Percentiles rank a stretch among this genome's conserved stretches.
Evolutionary conservation across 2,888 invertebrate species (phyloP).

Genomic region (Eurytoma adleriae): DNA sequence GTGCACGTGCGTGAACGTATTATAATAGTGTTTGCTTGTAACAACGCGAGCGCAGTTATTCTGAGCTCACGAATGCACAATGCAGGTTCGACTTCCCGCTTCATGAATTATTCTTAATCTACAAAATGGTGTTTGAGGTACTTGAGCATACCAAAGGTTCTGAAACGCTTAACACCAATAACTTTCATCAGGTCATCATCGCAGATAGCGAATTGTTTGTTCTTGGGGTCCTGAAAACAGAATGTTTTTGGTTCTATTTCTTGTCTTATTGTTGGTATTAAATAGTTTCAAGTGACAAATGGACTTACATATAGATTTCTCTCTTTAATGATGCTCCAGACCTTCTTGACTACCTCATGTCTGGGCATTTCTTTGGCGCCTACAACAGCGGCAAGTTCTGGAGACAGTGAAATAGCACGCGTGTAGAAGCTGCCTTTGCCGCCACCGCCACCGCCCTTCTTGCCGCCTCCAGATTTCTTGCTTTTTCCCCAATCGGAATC

Average conservation of each 20-base stretch:
- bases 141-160: slow-evolving; percentile 98
- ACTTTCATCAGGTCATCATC: slow-evolving; percentile 93
- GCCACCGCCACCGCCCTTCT: slow-evolving; percentile 80
- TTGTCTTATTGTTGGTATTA: neutral
- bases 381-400: slow-evolving; percentile 89
- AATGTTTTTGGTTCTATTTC: slow-evolving; percentile 33
- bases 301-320: slow-evolving; percentile 84
- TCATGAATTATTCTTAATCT: slow-evolving; percentile 75
- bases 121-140: slow-evolving; percentile 94
- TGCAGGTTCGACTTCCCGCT: too few relatives aligned
- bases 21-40: too few relatives aligned
- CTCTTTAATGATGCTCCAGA: slow-evolving; percentile 94
- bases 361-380: slow-evolving; percentile 90
- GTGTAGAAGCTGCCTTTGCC: slow-evolving; percentile 88
- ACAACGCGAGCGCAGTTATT: too few relatives aligned
- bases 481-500: slow-evolving; percentile 84
- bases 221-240: slow-evolving; percentile 87
- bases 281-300: slow-evolving; percentile 9
- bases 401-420: slow-evolving; percentile 88
- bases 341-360: slow-evolving; percentile 92
- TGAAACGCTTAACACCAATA: slow-evolving; percentile 94
- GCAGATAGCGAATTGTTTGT: slow-evolving; percentile 96
- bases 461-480: slow-evolving; percentile 77
- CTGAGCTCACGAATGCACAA: too few relatives aligned
- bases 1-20: too few relatives aligned